These are phyloP conservation scores for Muscina levida DNA, from an alignment of 2,888 invertebrate genomes.

Conservation along the genomic window DNA sequence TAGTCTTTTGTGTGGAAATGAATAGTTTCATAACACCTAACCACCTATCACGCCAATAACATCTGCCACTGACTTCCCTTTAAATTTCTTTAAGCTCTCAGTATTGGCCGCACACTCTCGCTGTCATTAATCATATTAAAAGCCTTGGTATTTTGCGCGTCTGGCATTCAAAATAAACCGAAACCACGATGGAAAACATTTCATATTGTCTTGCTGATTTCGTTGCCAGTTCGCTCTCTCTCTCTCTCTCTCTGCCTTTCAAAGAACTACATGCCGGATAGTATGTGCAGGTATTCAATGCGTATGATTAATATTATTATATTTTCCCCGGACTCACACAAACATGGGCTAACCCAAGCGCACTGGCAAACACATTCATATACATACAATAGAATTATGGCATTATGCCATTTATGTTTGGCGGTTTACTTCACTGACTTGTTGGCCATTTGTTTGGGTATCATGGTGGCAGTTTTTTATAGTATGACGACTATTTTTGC, in stretches of 20 bases:
- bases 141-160: constrained; percentile 60
- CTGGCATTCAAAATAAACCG: constrained; percentile 25
- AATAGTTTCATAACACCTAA: too few species aligned
- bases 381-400: constrained; percentile 24
- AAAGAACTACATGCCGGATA: not conserved
- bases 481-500: too few species aligned
- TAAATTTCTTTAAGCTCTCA: too few species aligned
- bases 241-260: not conserved
- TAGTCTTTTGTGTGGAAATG: too few species aligned
- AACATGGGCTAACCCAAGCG: not conserved
- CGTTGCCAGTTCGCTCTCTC: not conserved
- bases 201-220: constrained; percentile 18
- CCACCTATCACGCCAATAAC: too few species aligned
- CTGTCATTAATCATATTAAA: constrained; percentile 65
- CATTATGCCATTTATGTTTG: constrained; percentile 29
- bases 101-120: constrained; percentile 38
- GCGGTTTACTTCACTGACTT: constrained; percentile 11
- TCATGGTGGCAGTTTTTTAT: not conserved
- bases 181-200: constrained; percentile 14
- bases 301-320: constrained; percentile 46
- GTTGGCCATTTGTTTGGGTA: constrained; percentile 24
- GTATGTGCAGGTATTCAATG: constrained; percentile 36
- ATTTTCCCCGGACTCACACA: not conserved
- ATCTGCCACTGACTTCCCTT: too few species aligned
- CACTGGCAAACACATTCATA: not conserved